phyloP scores from a whole-genome alignment of 2,797 vertebrate genomes.

The Poecile montanus region DNA sequence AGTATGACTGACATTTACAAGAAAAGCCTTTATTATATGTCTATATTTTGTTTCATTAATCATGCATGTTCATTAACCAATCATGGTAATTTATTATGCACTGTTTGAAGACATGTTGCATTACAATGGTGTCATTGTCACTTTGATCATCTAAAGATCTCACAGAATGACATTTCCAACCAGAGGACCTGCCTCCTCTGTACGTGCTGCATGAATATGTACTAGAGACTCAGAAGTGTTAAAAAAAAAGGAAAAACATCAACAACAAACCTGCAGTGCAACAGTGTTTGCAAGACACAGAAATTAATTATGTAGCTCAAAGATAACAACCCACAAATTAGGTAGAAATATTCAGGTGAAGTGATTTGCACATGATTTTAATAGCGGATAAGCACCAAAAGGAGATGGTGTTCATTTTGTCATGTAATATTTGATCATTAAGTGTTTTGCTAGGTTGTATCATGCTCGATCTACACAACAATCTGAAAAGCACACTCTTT shows the following conservation, averaged over 20 bases:
- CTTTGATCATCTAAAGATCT: conserved; percentile 57
- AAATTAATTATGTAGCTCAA: conserved; percentile 46
- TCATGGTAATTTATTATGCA: conserved; percentile 34
- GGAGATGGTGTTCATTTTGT: conserved; percentile 19
- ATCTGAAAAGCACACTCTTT: not conserved
- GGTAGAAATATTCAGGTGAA: conserved; percentile 60
- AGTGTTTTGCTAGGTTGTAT: conserved; percentile 14
- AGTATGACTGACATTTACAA: conserved; percentile 34
- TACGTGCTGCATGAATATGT: not conserved
- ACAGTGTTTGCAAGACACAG: conserved; percentile 18
- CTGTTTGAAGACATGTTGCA: conserved; percentile 24
- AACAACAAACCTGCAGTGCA: not conserved
- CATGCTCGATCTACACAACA: not conserved
- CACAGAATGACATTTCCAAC: not conserved
- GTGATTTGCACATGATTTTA: conserved; percentile 42
- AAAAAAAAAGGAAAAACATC: not conserved
- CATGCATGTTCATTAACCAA: conserved; percentile 56
- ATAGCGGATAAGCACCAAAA: conserved; percentile 41
- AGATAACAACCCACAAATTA: conserved; percentile 56
- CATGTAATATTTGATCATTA: conserved; percentile 38
- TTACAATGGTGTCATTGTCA: conserved; percentile 44
- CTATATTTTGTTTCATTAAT: conserved; percentile 63
- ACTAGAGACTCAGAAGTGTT: not conserved
- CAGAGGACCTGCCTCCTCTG: not conserved
- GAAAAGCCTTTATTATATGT: conserved; percentile 23